Conservation (phyloP, 2,113 vertebrate genomes). For the Limanda limanda region DNA sequence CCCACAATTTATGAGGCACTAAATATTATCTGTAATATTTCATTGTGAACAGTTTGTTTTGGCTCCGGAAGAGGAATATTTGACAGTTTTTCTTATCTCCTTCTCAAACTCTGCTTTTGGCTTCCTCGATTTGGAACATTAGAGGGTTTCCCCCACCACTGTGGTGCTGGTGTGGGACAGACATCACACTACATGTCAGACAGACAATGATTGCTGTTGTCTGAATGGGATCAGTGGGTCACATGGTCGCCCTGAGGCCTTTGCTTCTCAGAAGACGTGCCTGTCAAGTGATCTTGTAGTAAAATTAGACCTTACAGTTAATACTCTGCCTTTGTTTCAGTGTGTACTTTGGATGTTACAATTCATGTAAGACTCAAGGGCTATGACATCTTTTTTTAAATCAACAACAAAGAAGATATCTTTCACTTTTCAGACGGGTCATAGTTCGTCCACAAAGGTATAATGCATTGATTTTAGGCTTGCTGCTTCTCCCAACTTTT, state of each 20-base stretch:
- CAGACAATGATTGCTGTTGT: constrained; percentile 56
- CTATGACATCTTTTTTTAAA: neutral
- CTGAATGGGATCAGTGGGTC: constrained; percentile 40
- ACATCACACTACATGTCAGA: constrained; percentile 32
- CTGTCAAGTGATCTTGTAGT: constrained; percentile 51
- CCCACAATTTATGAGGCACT: neutral
- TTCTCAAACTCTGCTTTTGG: neutral
- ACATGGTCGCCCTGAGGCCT: constrained; percentile 43
- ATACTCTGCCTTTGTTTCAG: constrained; percentile 18
- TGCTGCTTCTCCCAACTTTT: too few relatives aligned
- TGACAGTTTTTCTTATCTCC: constrained; percentile 14
- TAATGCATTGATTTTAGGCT: too few relatives aligned
- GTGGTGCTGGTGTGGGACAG: neutral
- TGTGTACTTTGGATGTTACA: neutral
- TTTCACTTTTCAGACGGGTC: too few relatives aligned
- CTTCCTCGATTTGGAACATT: constrained; percentile 34
- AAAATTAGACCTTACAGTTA: constrained; percentile 22
- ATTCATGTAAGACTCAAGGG: neutral
- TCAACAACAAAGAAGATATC: neutral
- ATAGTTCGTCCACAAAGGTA: too few relatives aligned
- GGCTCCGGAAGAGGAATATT: neutral
- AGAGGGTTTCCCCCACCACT: constrained; percentile 44
- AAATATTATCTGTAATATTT: neutral
- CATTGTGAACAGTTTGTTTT: neutral
- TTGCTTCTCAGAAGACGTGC: constrained; percentile 37